Evolutionary conservation across 2,888 invertebrate genomes (phyloP).

Genomic region (Lomographa bimaculata): DNA sequence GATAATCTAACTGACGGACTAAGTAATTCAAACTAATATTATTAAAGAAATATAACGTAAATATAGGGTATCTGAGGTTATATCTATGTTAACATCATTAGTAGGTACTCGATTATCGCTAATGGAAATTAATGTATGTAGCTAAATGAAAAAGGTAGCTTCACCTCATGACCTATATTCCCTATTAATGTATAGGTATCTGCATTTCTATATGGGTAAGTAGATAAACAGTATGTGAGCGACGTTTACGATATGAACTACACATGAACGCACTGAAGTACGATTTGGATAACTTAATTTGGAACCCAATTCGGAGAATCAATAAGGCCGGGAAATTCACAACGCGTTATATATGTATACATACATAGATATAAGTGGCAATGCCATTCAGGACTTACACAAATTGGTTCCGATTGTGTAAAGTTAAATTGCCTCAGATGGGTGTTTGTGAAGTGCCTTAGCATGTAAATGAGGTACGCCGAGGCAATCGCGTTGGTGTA

Average conservation of each 20-base stretch:
- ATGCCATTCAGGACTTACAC: conserved; percentile 28
- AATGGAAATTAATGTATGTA: no score
- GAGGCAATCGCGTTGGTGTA: conserved; percentile 6
- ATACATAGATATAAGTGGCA: conserved; percentile 26
- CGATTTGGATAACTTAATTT: conserved; percentile 5
- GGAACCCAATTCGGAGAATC: conserved; percentile 17
- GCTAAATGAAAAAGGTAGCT: no score
- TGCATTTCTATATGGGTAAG: no score
- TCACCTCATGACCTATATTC: no score
- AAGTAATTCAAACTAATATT: no score
- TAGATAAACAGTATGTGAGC: no score
- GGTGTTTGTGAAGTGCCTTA: conserved; percentile 23
- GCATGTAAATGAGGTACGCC: conserved; percentile 27
- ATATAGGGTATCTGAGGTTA: no score
- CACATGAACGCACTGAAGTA: background rate
- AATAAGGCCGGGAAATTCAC: conserved; percentile 12
- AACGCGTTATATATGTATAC: conserved; percentile 5
- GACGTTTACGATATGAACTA: background rate
- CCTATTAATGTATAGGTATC: no score
- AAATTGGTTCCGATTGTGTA: conserved; percentile 40
- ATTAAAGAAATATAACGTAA: no score
- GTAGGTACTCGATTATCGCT: no score
- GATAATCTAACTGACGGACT: no score
- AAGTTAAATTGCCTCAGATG: conserved; percentile 47
- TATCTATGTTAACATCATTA: no score